Conservation (phyloP, 2,888 invertebrate species). For the Pegoplata infirma region DNA sequence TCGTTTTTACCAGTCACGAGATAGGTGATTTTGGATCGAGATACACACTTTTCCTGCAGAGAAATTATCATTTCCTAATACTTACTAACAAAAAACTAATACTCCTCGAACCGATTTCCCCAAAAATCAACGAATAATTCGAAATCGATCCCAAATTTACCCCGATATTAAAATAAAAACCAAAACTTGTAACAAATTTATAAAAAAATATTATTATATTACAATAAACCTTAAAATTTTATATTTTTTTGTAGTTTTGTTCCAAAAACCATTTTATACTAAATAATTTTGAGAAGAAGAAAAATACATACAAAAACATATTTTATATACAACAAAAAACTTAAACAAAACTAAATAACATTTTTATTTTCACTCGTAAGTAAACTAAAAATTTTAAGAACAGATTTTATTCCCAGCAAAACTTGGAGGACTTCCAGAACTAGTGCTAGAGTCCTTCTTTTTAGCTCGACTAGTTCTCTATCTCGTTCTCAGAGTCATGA, state of each 20-base stretch:
- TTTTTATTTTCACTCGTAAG: not conserved
- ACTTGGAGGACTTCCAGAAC: no score
- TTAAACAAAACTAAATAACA: not conserved
- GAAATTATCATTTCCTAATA: no score
- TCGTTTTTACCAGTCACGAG: no score
- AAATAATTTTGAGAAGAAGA: not conserved
- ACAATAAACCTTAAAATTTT: conserved; percentile 17
- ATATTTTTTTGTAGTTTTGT: conserved; percentile 21
- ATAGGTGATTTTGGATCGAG: no score
- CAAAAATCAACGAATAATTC: not conserved
- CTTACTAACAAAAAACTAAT: no score
- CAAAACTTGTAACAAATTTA: not conserved
- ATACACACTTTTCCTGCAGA: no score
- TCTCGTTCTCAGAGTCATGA: no score
- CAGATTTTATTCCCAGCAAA: no score
- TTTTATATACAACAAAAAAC: not conserved
- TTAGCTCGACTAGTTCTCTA: no score
- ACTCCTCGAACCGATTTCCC: no score
- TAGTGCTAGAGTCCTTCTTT: no score
- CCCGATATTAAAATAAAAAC: not conserved
- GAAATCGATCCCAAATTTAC: not conserved
- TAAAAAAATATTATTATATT: conserved; percentile 4
- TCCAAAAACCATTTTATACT: conserved; percentile 27
- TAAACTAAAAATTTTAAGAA: no score
- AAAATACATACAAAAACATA: not conserved